Percentiles rank a stretch among this genome's conserved stretches.
These are phyloP conservation scores for Drosophila prostipennis DNA, from an alignment of 2,888 invertebrate species.

Conservation along the genomic window DNA sequence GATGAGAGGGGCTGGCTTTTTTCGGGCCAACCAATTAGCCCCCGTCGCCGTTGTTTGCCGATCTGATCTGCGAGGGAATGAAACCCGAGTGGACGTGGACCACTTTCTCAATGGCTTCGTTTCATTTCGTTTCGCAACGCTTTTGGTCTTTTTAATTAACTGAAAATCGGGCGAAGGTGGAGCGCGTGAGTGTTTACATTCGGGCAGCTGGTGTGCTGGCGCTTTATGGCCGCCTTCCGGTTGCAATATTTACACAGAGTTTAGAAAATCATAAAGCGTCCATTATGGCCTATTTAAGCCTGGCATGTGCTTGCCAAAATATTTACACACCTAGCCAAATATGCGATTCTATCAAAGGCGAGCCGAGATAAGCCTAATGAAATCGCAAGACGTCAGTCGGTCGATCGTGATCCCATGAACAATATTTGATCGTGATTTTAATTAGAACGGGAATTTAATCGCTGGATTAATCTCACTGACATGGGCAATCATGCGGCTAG, in stretches of 20 bases:
- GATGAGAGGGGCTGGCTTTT: constrained; percentile 25
- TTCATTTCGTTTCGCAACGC: constrained; percentile 45
- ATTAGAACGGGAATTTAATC: constrained; percentile 21
- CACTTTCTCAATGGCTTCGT: constrained; percentile 30
- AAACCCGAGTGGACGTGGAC: constrained; percentile 23
- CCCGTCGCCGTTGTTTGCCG: constrained; percentile 63
- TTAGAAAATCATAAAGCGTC: constrained; percentile 68
- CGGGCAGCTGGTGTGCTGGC: constrained; percentile 57
- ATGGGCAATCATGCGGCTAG: background rate
- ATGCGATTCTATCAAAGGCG: constrained; percentile 33
- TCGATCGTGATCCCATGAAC: constrained; percentile 25
- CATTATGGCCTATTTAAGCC: constrained; percentile 60
- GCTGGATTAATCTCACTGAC: background rate
- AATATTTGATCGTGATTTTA: constrained; percentile 39
- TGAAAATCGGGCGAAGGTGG: constrained; percentile 48
- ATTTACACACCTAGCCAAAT: constrained; percentile 48
- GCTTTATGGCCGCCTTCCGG: constrained; percentile 73
- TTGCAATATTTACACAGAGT: constrained; percentile 68
- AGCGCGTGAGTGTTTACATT: constrained; percentile 56
- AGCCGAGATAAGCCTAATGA: constrained; percentile 27
- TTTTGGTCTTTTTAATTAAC: constrained; percentile 73
- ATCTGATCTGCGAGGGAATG: constrained; percentile 41
- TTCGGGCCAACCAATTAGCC: constrained; percentile 59
- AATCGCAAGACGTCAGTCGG: constrained; percentile 28
- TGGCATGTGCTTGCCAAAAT: constrained; percentile 27